Evolutionary conservation across 2,797 vertebrate species (phyloP).

Genomic region (Bovichtus variegatus): DNA sequence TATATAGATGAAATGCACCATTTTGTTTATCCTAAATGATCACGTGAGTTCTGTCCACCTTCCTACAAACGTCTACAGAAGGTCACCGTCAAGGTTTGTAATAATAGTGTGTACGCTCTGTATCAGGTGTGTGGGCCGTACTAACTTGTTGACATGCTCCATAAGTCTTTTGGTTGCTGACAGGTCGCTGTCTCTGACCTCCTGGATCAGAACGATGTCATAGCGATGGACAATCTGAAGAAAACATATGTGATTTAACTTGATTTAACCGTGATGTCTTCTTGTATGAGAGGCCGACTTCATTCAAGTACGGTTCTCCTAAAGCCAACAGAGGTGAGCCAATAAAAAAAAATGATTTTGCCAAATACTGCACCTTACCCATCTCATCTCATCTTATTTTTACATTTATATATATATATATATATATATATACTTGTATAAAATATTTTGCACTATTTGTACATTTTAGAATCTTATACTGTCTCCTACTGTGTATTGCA

Average conservation of each 20-base stretch:
- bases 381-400: no score
- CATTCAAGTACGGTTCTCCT: background rate
- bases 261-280: accelerated
- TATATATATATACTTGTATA: no score
- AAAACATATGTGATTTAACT: background rate
- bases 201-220: slow-evolving; percentile 91
- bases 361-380: no score
- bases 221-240: slow-evolving; percentile 90
- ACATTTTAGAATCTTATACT: no score
- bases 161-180: slow-evolving; percentile 88
- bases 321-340: background rate
- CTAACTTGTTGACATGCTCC: slow-evolving; percentile 91
- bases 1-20: background rate
- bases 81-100: background rate
- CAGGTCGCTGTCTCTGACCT: slow-evolving; percentile 91
- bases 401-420: no score
- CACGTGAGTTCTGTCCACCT: background rate
- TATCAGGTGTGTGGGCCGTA: background rate
- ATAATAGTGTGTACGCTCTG: background rate
- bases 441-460: no score
- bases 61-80: background rate
- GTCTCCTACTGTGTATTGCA: no score
- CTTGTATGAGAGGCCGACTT: background rate
- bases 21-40: background rate
- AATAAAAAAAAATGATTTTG: no score